Percentiles rank a stretch among this genome's conserved stretches.
Evolutionary conservation across 2,113 vertebrate species (phyloP).

Genomic region (Panurus biarmicus): DNA sequence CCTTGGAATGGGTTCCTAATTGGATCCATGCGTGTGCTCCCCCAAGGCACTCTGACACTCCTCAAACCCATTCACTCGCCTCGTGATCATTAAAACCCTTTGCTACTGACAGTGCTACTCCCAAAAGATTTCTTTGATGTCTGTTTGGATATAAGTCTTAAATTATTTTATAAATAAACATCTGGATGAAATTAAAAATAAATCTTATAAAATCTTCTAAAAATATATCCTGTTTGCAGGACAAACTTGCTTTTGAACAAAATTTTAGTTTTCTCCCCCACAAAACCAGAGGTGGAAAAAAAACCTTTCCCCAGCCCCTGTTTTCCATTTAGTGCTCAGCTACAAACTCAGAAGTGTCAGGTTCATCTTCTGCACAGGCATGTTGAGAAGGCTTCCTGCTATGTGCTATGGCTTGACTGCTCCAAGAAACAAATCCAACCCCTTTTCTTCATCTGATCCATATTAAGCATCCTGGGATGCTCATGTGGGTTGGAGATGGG

Average conservation of each 20-base stretch:
- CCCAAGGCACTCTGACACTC: not conserved
- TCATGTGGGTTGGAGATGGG: not conserved
- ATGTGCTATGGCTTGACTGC: not conserved
- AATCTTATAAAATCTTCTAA: slow-evolving; percentile 22
- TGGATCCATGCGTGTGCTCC: not conserved
- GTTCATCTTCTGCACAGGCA: not conserved
- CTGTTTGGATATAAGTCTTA: slow-evolving; percentile 24
- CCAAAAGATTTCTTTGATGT: slow-evolving; percentile 50
- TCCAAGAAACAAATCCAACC: not conserved
- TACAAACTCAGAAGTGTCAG: not conserved
- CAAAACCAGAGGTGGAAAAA: slow-evolving; percentile 28
- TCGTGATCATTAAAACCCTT: slow-evolving; percentile 5
- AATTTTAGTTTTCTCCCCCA: slow-evolving; percentile 4
- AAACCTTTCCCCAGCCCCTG: not conserved
- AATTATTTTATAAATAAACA: slow-evolving; percentile 55
- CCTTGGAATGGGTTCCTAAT: not conserved
- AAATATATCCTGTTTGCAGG: slow-evolving; percentile 35
- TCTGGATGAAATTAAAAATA: slow-evolving; percentile 57
- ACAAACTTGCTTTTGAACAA: slow-evolving; percentile 23
- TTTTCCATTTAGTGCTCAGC: slow-evolving; percentile 33
- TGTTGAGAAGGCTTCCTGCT: not conserved
- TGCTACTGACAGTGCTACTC: slow-evolving; percentile 34
- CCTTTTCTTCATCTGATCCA: not conserved
- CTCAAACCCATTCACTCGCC: not conserved
- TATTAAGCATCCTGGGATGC: not conserved